Evolutionary conservation across 2,888 invertebrate species (phyloP).

Genomic region (Oligia strigilis): DNA sequence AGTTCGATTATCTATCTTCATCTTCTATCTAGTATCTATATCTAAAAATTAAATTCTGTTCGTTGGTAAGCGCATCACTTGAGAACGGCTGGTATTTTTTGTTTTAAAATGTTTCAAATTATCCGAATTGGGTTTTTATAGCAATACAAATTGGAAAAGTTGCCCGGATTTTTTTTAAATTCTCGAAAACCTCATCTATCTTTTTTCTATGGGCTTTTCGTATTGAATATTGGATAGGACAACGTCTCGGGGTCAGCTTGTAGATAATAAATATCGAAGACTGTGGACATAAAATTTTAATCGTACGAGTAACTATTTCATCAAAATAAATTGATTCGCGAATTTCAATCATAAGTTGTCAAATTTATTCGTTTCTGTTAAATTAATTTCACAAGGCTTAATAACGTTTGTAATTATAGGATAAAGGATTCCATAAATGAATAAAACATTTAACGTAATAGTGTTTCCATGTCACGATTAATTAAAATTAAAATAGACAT

Average conservation of each 20-base stretch:
- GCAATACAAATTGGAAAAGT: not conserved
- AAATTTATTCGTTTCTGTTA: not conserved
- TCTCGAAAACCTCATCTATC: not conserved
- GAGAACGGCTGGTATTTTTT: not conserved
- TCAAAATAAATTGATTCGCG: constrained; percentile 8
- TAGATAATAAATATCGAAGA: not conserved
- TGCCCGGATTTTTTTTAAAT: not conserved
- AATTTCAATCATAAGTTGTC: constrained; percentile 2
- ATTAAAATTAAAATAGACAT: constrained; percentile 59
- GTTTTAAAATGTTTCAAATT: not conserved
- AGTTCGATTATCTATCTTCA: not conserved
- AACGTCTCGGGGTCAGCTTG: not conserved
- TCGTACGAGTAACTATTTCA: constrained; percentile 10
- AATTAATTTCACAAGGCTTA: constrained; percentile 27
- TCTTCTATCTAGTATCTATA: not conserved
- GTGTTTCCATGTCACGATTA: constrained; percentile 53
- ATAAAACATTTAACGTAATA: constrained; percentile 54
- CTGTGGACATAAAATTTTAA: constrained; percentile 28
- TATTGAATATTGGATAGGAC: not conserved
- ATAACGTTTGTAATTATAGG: constrained; percentile 6
- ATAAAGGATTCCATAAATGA: constrained; percentile 51
- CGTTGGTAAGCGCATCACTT: not conserved
- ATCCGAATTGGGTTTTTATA: not conserved
- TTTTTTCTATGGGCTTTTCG: not conserved
- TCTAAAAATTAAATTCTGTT: not conserved